Conservation (phyloP, 1,140 invertebrate genomes). For the Drosophila sechellia region DNA sequence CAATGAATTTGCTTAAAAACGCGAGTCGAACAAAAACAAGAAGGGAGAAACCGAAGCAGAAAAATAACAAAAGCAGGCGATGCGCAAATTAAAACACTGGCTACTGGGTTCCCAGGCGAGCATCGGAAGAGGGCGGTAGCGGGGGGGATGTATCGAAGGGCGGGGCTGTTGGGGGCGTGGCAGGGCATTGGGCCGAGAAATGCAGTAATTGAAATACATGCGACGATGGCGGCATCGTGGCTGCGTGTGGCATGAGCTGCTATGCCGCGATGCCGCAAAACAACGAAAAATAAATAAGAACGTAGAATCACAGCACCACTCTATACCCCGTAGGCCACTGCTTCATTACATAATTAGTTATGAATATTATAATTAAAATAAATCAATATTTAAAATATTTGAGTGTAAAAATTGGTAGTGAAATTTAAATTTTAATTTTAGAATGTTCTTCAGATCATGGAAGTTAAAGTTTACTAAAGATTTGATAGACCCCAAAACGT, state of each 20-base stretch:
- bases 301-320: not conserved
- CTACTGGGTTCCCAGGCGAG: slow-evolving; percentile 7
- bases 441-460: no score
- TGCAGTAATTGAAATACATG: slow-evolving; percentile 83
- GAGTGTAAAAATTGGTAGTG: no score
- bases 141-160: not conserved
- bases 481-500: not conserved
- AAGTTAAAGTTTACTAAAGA: no score
- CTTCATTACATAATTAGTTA: no score
- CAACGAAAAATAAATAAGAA: slow-evolving; percentile 8
- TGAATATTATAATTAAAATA: no score
- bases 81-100: slow-evolving; percentile 73
- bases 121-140: not conserved
- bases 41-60: slow-evolving; percentile 18
- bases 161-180: slow-evolving; percentile 2
- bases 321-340: not conserved
- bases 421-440: no score
- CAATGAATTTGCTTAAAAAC: slow-evolving; percentile 81
- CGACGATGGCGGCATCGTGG: slow-evolving; percentile 45
- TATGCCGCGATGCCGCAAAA: slow-evolving; percentile 22
- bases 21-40: slow-evolving; percentile 46
- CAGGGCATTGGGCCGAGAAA: slow-evolving; percentile 58
- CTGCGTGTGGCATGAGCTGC: slow-evolving; percentile 48
- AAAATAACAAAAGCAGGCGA: slow-evolving; percentile 51
- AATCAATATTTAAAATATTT: no score